Conservation (phyloP, 1,140 invertebrate species). For the Zeugodacus cucurbitae region DNA sequence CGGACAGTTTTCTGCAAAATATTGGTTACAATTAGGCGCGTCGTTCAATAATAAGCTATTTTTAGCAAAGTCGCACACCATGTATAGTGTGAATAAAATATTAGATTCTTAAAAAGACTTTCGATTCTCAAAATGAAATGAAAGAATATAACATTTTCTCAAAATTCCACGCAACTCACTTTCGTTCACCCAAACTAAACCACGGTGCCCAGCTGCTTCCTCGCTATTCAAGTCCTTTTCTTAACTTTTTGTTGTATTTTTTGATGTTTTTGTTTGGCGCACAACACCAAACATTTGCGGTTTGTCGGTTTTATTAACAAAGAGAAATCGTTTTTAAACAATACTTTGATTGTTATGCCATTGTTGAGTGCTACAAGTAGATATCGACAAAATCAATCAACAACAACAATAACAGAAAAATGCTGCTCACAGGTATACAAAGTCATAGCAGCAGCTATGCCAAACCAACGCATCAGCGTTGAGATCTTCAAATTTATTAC, state of each 20-base stretch:
- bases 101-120: too few relatives aligned
- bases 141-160: too few relatives aligned
- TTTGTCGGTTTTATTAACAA: neutral
- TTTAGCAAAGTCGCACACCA: too few relatives aligned
- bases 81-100: too few relatives aligned
- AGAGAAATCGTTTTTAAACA: constrained; percentile 39
- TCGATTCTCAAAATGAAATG: too few relatives aligned
- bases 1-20: too few relatives aligned
- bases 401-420: neutral
- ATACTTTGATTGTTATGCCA: constrained; percentile 36
- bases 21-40: too few relatives aligned
- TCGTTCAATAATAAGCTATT: too few relatives aligned
- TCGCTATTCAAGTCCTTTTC: neutral
- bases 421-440: neutral
- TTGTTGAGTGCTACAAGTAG: neutral
- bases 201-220: neutral
- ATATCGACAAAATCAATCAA: neutral
- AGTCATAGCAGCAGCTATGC: neutral
- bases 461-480: neutral
- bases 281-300: neutral
- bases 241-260: neutral
- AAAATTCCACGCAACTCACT: too few relatives aligned
- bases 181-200: too few relatives aligned
- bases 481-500: constrained; percentile 33
- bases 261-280: too few relatives aligned